Conservation (phyloP, 2,888 invertebrate species). For the Orthosia cruda region DNA sequence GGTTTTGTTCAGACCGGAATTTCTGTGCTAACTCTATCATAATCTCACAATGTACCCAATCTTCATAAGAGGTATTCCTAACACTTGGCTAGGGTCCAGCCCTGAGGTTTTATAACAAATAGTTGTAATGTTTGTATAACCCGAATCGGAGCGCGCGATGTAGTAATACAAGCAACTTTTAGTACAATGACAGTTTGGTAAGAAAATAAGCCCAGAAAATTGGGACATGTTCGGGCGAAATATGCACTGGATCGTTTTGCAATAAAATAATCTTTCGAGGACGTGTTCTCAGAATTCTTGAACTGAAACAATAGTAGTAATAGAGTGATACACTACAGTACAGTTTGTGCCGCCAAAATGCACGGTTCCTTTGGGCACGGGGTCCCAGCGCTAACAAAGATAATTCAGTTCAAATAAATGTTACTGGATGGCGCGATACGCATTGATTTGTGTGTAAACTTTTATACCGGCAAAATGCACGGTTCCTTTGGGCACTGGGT, state of each 20-base stretch:
- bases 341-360: no score
- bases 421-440: background rate
- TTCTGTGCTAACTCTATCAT: background rate
- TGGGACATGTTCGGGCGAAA: slow-evolving; percentile 12
- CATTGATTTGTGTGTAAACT: no score
- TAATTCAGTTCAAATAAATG: no score
- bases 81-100: slow-evolving; percentile 59
- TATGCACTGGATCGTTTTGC: background rate
- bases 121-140: slow-evolving; percentile 54
- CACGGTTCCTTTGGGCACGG: no score
- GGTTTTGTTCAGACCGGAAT: background rate
- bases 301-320: background rate
- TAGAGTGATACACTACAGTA: background rate
- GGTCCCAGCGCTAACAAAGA: no score
- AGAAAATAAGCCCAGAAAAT: background rate
- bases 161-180: slow-evolving; percentile 23
- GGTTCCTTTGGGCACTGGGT: no score
- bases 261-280: background rate
- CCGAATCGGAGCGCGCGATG: slow-evolving; percentile 9
- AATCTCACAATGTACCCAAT: slow-evolving; percentile 17
- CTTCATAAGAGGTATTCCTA: slow-evolving; percentile 35
- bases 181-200: background rate
- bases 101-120: slow-evolving; percentile 52
- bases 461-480: no score
- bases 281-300: background rate